Conservation (phyloP, 2,888 invertebrate species). For the Watsonalla binaria region DNA sequence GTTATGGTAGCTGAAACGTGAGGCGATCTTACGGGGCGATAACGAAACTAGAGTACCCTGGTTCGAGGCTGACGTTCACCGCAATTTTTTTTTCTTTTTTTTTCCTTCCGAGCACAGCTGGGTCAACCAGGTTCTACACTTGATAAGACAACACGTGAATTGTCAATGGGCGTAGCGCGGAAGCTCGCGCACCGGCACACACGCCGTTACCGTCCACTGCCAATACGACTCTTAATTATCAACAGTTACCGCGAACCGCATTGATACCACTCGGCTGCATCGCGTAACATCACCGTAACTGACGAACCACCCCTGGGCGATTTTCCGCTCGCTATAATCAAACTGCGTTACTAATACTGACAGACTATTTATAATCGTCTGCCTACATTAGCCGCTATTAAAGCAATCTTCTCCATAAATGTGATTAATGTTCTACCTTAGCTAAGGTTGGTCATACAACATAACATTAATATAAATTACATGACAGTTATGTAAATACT, state of each 20-base stretch:
- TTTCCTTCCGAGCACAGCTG: too few relatives aligned
- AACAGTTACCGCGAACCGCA: slow-evolving; percentile 64
- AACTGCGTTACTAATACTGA: not conserved
- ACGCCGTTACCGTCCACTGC: slow-evolving; percentile 62
- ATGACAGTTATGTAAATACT: not conserved
- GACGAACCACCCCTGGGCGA: slow-evolving; percentile 27
- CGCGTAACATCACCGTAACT: slow-evolving; percentile 37
- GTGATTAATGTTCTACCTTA: not conserved
- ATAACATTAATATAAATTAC: not conserved
- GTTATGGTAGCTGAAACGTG: too few relatives aligned
- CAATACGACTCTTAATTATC: slow-evolving; percentile 72
- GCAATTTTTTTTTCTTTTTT: too few relatives aligned
- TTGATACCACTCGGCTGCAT: slow-evolving; percentile 39
- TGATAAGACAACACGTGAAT: slow-evolving; percentile 20
- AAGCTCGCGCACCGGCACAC: slow-evolving; percentile 51
- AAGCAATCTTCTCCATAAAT: not conserved
- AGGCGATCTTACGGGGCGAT: too few relatives aligned
- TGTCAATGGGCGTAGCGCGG: slow-evolving; percentile 52
- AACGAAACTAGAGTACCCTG: too few relatives aligned
- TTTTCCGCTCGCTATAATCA: slow-evolving; percentile 5
- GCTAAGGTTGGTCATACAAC: not conserved
- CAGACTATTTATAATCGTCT: not conserved
- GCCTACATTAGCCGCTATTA: not conserved
- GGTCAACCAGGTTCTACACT: too few relatives aligned
- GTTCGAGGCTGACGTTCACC: too few relatives aligned